Conservation (phyloP, 1,140 invertebrate genomes). For the Pachyrhynchus sulphureomaculatus region DNA sequence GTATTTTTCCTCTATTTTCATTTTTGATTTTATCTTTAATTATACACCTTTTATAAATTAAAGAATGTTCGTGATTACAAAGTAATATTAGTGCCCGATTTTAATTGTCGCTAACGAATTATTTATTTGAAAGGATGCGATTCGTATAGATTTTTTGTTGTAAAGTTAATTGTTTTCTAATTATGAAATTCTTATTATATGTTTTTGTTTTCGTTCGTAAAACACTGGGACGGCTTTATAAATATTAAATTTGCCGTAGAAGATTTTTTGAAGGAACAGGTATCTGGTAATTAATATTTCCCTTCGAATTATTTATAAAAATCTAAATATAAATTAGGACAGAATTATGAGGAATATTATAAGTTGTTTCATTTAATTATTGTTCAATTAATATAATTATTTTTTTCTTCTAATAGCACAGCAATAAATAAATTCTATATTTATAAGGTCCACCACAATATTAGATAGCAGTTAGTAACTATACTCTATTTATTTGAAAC, state of each 20-base stretch:
- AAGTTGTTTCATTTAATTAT: too few relatives aligned
- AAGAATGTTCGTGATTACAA: neutral
- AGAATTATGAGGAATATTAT: too few relatives aligned
- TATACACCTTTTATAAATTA: neutral
- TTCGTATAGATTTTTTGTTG: neutral
- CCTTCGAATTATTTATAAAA: too few relatives aligned
- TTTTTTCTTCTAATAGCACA: too few relatives aligned
- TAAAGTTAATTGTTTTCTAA: neutral
- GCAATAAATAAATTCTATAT: too few relatives aligned
- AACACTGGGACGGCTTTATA: neutral
- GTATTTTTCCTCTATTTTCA: neutral
- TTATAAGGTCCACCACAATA: too few relatives aligned
- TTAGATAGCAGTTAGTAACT: too few relatives aligned
- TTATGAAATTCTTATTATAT: neutral
- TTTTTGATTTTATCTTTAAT: conserved; percentile 1
- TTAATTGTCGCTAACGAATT: conserved; percentile 3
- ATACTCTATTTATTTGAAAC: too few relatives aligned
- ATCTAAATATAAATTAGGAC: too few relatives aligned
- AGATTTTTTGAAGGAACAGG: too few relatives aligned
- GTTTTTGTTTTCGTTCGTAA: neutral
- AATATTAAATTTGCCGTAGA: neutral
- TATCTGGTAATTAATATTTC: too few relatives aligned
- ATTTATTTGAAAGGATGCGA: neutral
- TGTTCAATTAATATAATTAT: too few relatives aligned
- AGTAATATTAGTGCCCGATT: neutral